Evolutionary conservation across 2,113 vertebrate species (phyloP).

Genomic region (Artemisiospiza belli): DNA sequence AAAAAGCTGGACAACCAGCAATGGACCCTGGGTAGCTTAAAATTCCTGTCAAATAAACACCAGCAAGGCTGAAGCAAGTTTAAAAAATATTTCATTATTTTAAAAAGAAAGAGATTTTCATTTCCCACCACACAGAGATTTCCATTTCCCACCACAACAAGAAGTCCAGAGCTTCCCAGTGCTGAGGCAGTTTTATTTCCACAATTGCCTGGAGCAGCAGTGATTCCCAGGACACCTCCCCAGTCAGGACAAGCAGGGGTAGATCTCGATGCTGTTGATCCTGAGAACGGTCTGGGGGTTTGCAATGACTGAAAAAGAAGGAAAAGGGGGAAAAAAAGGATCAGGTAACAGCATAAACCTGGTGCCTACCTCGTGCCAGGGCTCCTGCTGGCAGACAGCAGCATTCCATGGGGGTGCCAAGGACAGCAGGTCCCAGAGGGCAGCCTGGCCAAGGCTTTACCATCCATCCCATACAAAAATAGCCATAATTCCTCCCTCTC

Average conservation of each 20-base stretch:
- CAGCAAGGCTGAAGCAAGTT: neutral
- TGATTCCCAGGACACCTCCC: neutral
- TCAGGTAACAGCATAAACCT: neutral
- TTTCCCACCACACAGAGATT: neutral
- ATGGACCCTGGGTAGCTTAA: neutral
- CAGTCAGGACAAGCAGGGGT: conserved; percentile 59
- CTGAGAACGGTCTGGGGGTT: conserved; percentile 82
- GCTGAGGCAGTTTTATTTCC: neutral
- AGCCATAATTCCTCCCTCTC: neutral
- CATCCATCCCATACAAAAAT: accelerated
- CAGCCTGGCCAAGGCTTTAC: neutral
- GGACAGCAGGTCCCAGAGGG: neutral
- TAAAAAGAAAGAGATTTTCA: neutral
- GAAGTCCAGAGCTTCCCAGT: neutral
- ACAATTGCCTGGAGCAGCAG: neutral
- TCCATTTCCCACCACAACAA: neutral
- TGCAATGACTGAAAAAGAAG: conserved; percentile 71
- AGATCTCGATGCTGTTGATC: conserved; percentile 83
- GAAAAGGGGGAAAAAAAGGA: neutral
- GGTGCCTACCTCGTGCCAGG: neutral
- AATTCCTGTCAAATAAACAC: neutral
- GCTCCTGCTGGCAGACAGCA: neutral
- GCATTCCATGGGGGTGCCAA: accelerated
- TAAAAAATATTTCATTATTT: neutral
- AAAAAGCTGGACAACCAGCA: neutral